These are phyloP conservation scores for Agrochola macilenta DNA, from an alignment of 2,888 invertebrate species.

Conservation along the genomic window DNA sequence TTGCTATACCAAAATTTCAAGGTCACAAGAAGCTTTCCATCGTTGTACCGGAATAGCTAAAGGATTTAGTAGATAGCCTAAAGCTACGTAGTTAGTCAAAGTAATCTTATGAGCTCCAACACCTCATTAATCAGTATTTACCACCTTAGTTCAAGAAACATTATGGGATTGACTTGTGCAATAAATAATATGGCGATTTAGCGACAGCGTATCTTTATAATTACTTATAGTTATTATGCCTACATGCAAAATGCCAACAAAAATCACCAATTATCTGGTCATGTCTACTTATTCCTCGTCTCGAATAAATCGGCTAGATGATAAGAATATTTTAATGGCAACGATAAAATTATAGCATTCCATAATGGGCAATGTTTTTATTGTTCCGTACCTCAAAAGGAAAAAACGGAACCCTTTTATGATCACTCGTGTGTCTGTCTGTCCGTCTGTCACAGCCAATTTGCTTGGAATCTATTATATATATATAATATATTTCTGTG, in stretches of 20 bases:
- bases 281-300: neutral
- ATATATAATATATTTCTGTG: no score
- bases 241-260: neutral
- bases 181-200: conserved; percentile 3
- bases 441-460: no score
- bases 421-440: no score
- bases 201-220: neutral
- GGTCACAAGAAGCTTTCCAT: neutral
- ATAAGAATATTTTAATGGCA: neutral
- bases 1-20: no score
- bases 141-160: neutral
- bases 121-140: conserved; percentile 1
- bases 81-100: neutral
- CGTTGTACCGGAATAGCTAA: neutral
- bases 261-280: neutral
- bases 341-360: neutral
- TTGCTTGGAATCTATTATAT: no score
- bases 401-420: no score
- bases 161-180: neutral
- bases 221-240: no score
- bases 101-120: neutral
- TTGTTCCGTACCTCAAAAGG: no score
- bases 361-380: no score
- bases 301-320: neutral
- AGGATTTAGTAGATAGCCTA: neutral